These are phyloP conservation scores for Metellina segmentata DNA, from an alignment of 2,888 invertebrate genomes.

Conservation along the genomic window DNA sequence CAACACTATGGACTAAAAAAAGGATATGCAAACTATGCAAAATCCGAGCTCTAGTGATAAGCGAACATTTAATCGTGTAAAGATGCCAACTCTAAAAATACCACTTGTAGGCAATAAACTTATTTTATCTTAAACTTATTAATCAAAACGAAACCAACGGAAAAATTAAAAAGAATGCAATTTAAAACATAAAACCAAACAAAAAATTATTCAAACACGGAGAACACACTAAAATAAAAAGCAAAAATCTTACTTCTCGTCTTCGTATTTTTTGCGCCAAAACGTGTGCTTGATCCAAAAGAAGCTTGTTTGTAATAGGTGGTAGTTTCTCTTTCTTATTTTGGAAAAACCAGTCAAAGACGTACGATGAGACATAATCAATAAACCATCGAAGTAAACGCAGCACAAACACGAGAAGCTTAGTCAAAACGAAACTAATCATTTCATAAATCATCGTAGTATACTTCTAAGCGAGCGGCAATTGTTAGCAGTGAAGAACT, in stretches of 20 bases:
- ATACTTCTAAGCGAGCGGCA: not conserved
- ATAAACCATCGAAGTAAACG: constrained; percentile 29
- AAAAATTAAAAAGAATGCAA: not conserved
- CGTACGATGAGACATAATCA: constrained; percentile 42
- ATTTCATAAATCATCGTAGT: not conserved
- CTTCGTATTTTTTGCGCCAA: constrained; percentile 80
- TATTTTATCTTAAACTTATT: not conserved
- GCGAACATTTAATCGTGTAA: too few species aligned
- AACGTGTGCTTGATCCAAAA: constrained; percentile 80
- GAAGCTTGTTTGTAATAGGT: constrained; percentile 79
- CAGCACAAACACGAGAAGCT: constrained; percentile 18
- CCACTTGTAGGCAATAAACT: not conserved
- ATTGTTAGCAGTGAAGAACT: not conserved
- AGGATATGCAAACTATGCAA: too few species aligned
- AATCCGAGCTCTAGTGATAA: too few species aligned
- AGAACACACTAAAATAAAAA: not conserved
- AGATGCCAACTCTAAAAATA: not conserved
- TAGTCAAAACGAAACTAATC: not conserved
- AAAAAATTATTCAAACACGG: not conserved
- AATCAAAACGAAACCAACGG: not conserved
- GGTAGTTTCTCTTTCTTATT: constrained; percentile 78
- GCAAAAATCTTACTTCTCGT: constrained; percentile 79
- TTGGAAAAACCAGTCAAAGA: constrained; percentile 62
- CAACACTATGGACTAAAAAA: too few species aligned
- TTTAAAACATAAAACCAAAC: not conserved